phyloP scores from a whole-genome alignment of 2,797 vertebrate genomes.

The Fratercula arctica region DNA sequence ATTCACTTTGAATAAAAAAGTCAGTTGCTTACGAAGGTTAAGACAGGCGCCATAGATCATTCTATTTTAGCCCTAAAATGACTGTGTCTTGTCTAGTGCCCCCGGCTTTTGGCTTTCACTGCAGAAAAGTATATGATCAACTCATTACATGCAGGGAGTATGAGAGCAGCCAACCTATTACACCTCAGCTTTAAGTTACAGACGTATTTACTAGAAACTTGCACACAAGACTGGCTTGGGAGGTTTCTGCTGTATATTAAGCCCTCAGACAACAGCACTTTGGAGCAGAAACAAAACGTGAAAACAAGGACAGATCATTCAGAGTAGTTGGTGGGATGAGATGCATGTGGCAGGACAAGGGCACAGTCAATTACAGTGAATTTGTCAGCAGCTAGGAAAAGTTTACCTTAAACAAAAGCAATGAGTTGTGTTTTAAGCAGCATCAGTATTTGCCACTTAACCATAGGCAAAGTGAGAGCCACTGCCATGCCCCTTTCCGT shows the following conservation, averaged over 20 bases:
- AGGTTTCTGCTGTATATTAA: background rate
- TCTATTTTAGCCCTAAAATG: background rate
- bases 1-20: background rate
- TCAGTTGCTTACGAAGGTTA: background rate
- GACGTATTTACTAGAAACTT: background rate
- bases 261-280: background rate
- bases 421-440: background rate
- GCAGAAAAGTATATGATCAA: background rate
- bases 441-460: background rate
- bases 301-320: background rate
- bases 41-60: background rate
- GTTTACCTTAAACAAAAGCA: background rate
- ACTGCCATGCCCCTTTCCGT: background rate
- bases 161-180: background rate
- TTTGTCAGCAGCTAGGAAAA: background rate
- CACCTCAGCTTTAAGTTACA: background rate
- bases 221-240: background rate
- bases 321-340: background rate
- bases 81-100: background rate
- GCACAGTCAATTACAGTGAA: background rate
- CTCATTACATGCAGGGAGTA: background rate
- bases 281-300: background rate
- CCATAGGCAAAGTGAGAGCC: fast-evolving
- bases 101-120: background rate
- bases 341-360: background rate